Percentiles rank a stretch among this genome's conserved stretches.
These are phyloP conservation scores for Sparidentex hasta DNA, from an alignment of 2,797 vertebrate species.

Conservation along the genomic window DNA sequence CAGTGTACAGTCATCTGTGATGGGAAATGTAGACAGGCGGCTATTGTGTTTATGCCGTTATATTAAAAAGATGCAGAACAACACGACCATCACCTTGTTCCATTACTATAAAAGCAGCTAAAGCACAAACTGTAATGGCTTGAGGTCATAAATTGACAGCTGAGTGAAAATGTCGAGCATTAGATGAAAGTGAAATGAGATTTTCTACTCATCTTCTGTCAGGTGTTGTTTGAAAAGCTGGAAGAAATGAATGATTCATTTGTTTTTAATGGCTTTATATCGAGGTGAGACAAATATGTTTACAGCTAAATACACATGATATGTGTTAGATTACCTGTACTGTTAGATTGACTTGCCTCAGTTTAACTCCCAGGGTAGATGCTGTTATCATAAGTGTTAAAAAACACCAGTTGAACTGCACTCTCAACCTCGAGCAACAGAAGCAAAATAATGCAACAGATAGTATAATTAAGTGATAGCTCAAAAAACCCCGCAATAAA, in stretches of 20 bases:
- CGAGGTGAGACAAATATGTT: neutral
- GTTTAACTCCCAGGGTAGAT: neutral
- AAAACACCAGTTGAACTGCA: conserved; percentile 4
- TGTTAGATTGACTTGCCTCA: neutral
- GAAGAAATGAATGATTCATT: neutral
- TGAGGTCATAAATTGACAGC: conserved; percentile 49
- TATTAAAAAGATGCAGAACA: conserved; percentile 34
- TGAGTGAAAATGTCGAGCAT: conserved; percentile 24
- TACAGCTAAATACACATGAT: neutral
- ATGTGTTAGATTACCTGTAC: conserved; percentile 8
- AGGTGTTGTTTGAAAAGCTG: neutral
- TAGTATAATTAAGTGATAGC: conserved; percentile 32
- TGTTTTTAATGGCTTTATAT: conserved; percentile 4
- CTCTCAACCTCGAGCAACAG: conserved; percentile 11
- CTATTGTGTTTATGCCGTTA: conserved; percentile 30
- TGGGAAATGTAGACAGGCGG: conserved; percentile 14
- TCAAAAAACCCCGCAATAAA: conserved; percentile 37
- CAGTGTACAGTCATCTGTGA: neutral
- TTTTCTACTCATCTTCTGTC: neutral
- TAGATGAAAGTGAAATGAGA: neutral
- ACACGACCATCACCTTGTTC: conserved; percentile 35
- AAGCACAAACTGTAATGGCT: conserved; percentile 22
- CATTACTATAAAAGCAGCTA: conserved; percentile 21
- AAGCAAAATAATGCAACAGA: neutral
- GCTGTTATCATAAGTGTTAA: neutral